Base-by-base conservation (phyloP, 1,140 invertebrate species). In the Drosophila asahinai region DNA sequence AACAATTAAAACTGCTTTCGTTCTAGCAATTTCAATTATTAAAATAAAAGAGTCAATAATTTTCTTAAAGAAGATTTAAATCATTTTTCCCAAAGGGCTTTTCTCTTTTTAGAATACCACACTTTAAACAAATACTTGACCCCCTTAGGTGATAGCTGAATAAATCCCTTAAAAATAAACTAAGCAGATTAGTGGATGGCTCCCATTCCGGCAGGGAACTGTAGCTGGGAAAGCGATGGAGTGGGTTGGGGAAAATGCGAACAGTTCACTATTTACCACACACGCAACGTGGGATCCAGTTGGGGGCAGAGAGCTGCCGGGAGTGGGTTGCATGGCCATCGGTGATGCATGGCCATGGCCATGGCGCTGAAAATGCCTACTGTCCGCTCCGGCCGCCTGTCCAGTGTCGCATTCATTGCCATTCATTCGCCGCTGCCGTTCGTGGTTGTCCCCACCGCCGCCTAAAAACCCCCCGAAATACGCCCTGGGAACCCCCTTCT, bases 401-500 rank as follows among this genome's bases (percentile, higher is more conserved):
- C 82, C 84, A 74, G 83, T 87, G 84, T 89, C 86, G 86, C 84
- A 89, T 89, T 89, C 84, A 89, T 90, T 84, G 77, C 84, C 77
- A 90, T 84, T 89, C 86, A 83, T 89, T 81, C 84, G 86, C 62
- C 81, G 70, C 74, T 86, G 79, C 79, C 74, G 83, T 81, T 89
- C 77, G 83, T 87, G 84, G 84, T 74, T 73, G 64, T 59, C 62
- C 27, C 14, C 30, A 33, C 63, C 40, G 33, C 33, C 17, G 33
- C 14, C 12, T 17, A 30, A n/a, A 52, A 52, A 51, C 12, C 11
- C n/a, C 27, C 9, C 36, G 14, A 9, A 11, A 47, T 22, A 60
- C 38, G 27, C 33, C 40, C 42, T 36, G 6, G 54, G 25, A 45
- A 8, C 5, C 3, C 30, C 59, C 51, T 27, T 19, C 15, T 25